phyloP scores from a whole-genome alignment of 2,797 vertebrate species.

The Gallinago nigripennis region DNA sequence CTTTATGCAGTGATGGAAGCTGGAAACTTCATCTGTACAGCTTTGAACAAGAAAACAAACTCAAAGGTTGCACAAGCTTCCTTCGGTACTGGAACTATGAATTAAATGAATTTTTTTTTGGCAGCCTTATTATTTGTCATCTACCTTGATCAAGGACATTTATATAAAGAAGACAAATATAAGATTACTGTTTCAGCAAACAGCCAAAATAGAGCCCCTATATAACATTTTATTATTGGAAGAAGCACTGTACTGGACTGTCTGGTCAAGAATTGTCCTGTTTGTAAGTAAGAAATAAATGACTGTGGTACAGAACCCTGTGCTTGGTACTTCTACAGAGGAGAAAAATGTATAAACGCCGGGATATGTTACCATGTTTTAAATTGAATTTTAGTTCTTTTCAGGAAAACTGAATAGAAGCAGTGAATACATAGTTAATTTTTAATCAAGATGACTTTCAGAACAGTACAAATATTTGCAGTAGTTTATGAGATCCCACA shows the following conservation, averaged over 20 bases:
- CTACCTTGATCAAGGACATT: neutral
- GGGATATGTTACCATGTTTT: neutral
- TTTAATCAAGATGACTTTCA: conserved; percentile 57
- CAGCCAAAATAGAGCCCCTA: neutral
- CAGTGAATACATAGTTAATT: conserved; percentile 25
- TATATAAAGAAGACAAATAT: neutral
- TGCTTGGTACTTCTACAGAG: neutral
- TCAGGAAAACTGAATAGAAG: conserved; percentile 16
- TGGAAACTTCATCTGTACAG: conserved; percentile 90
- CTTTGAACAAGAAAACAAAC: conserved; percentile 86
- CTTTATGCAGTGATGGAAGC: conserved; percentile 87
- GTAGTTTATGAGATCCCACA: conserved; percentile 57
- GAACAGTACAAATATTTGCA: conserved; percentile 38
- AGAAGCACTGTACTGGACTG: neutral
- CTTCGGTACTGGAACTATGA: conserved; percentile 57
- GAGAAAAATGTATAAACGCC: neutral
- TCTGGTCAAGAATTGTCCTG: neutral
- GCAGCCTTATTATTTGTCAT: conserved; percentile 1
- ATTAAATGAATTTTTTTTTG: neutral
- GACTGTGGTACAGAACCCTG: neutral
- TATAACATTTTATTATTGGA: neutral
- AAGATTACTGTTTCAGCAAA: neutral
- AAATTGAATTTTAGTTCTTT: neutral
- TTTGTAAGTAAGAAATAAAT: conserved; percentile 6
- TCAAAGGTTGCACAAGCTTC: conserved; percentile 90